These are phyloP conservation scores for Urocynchramus pylzowi DNA, from an alignment of 2,113 vertebrate genomes.

Conservation along the genomic window DNA sequence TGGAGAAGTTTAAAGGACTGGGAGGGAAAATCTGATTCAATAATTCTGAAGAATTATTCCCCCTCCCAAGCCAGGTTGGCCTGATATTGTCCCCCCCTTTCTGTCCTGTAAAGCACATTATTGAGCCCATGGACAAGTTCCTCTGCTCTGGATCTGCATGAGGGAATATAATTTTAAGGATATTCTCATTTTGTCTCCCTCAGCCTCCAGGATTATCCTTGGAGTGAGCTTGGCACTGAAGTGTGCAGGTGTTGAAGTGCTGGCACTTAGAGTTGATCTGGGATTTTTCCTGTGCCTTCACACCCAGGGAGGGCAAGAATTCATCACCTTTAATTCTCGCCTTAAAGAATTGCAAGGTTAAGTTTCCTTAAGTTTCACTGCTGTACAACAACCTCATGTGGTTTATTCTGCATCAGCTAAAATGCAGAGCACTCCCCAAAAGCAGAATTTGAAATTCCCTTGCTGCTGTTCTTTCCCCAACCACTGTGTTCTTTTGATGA, in stretches of 20 bases:
- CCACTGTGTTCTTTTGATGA: neutral
- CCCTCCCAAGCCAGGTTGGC: neutral
- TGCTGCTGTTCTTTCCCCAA: neutral
- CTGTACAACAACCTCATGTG: fast-evolving
- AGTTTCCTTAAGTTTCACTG: neutral
- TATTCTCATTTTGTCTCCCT: neutral
- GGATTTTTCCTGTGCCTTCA: neutral
- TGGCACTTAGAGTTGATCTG: neutral
- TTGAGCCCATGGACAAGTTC: neutral
- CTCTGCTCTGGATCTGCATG: neutral
- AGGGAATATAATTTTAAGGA: neutral
- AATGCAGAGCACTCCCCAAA: neutral
- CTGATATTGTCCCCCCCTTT: neutral
- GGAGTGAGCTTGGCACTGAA: neutral
- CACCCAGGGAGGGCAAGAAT: neutral
- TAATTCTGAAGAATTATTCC: neutral
- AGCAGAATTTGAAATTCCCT: neutral
- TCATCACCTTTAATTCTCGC: neutral
- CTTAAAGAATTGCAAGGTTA: neutral
- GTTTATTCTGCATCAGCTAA: neutral
- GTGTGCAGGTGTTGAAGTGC: neutral
- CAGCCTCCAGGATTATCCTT: neutral
- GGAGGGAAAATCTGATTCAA: neutral
- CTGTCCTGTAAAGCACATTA: neutral
- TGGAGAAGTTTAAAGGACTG: neutral